Conservation (phyloP, 1,140 invertebrate species). For the Cryptotermes secundus region DNA sequence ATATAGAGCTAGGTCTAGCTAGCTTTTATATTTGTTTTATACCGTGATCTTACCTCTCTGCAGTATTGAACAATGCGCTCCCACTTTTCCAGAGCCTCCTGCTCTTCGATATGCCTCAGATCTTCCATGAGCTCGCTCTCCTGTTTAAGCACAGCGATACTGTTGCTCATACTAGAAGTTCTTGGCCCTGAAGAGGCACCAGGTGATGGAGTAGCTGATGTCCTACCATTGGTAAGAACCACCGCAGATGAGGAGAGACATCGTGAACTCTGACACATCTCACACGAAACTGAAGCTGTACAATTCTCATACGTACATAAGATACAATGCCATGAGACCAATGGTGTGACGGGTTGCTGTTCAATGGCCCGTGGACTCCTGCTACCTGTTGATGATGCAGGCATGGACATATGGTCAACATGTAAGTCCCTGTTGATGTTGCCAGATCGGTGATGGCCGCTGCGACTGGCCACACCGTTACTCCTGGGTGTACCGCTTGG, state of each 20-base stretch:
- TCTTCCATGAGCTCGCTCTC: constrained; percentile 85
- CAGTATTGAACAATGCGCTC: constrained; percentile 82
- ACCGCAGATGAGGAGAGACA: constrained; percentile 41
- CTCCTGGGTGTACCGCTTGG: constrained; percentile 15
- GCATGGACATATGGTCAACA: constrained; percentile 8
- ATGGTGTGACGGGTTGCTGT: background rate
- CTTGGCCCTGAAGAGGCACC: constrained; percentile 25
- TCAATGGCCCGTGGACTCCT: background rate
- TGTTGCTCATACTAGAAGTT: constrained; percentile 15
- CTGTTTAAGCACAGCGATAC: constrained; percentile 49
- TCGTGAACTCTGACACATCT: constrained; percentile 75
- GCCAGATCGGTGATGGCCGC: constrained; percentile 25
- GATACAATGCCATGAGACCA: constrained; percentile 69
- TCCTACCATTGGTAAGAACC: constrained; percentile 34
- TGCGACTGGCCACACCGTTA: constrained; percentile 36
- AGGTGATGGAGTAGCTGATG: constrained; percentile 21
- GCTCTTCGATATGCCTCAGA: constrained; percentile 74
- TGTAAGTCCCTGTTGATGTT: background rate
- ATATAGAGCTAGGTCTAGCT: no score
- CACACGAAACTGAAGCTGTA: constrained; percentile 66
- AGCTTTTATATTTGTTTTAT: constrained; percentile 37
- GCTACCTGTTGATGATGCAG: background rate
- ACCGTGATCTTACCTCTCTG: constrained; percentile 59
- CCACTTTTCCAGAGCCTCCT: constrained; percentile 79
- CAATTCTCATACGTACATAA: constrained; percentile 81